Evolutionary conservation across 2,113 vertebrate genomes (phyloP).

Genomic region (Trogon surrucura): DNA sequence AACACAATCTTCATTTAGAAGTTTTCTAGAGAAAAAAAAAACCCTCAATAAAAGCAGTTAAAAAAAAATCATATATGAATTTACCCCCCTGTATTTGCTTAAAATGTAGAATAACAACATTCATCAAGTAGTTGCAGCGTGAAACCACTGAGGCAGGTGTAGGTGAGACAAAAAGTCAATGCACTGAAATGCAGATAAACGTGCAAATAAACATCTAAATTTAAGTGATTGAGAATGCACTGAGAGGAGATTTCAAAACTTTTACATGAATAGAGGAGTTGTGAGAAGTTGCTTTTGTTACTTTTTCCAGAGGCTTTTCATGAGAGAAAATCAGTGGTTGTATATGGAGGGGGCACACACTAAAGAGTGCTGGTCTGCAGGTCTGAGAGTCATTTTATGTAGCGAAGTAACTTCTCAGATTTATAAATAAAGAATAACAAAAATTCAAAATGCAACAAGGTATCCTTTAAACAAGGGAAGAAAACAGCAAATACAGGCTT

Average conservation of each 20-base stretch:
- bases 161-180: not conserved
- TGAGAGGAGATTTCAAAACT: not conserved
- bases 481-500: not conserved
- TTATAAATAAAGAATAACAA: not conserved
- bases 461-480: not conserved
- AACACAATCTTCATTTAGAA: not conserved
- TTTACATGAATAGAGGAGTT: not conserved
- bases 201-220: not conserved
- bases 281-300: not conserved
- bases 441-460: not conserved
- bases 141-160: not conserved
- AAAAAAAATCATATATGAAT: not conserved
- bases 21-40: not conserved
- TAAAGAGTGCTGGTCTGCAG: too few relatives aligned
- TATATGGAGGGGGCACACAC: not conserved
- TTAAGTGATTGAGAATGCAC: not conserved
- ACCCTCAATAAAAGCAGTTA: not conserved
- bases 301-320: not conserved
- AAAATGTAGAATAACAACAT: not conserved
- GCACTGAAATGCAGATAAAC: not conserved
- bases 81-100: not conserved
- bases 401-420: not conserved
- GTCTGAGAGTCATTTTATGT: not conserved
- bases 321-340: not conserved
- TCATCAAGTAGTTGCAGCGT: not conserved